Evolutionary conservation across 2,888 invertebrate species (phyloP).

Genomic region (Crioceris asparagi): DNA sequence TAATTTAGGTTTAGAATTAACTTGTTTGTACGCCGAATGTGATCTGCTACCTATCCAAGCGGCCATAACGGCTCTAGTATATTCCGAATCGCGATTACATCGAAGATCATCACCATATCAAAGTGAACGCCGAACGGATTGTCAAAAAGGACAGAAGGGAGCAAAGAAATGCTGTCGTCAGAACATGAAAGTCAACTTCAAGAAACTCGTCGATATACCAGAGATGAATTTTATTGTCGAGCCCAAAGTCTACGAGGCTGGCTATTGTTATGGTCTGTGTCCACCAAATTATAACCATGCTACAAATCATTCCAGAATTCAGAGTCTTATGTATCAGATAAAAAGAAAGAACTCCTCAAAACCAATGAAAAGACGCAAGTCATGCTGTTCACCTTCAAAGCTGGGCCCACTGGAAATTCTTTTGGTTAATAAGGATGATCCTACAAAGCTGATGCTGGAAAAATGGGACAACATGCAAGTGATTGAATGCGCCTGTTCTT

Average conservation of each 20-base stretch:
- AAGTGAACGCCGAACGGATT: constrained; percentile 42
- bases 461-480: constrained; percentile 63
- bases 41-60: constrained; percentile 34
- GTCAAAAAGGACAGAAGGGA: constrained; percentile 38
- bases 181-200: constrained; percentile 53
- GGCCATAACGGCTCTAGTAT: constrained; percentile 31
- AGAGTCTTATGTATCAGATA: constrained; percentile 55
- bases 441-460: constrained; percentile 50
- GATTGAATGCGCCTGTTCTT: constrained; percentile 61
- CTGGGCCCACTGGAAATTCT: constrained; percentile 53
- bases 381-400: constrained; percentile 61
- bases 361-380: constrained; percentile 38
- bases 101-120: constrained; percentile 26
- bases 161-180: constrained; percentile 55
- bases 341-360: constrained; percentile 38
- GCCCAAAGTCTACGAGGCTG: constrained; percentile 60
- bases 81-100: constrained; percentile 25
- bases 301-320: constrained; percentile 58
- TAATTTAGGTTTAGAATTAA: constrained; percentile 45
- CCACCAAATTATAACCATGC: constrained; percentile 58
- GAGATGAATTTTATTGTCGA: constrained; percentile 50
- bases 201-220: constrained; percentile 45
- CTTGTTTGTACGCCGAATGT: constrained; percentile 41
- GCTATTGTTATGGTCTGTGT: constrained; percentile 59
- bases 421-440: constrained; percentile 52